These are phyloP conservation scores for Trichonephila inaurata DNA, from an alignment of 1,140 invertebrate species.

Conservation along the genomic window DNA sequence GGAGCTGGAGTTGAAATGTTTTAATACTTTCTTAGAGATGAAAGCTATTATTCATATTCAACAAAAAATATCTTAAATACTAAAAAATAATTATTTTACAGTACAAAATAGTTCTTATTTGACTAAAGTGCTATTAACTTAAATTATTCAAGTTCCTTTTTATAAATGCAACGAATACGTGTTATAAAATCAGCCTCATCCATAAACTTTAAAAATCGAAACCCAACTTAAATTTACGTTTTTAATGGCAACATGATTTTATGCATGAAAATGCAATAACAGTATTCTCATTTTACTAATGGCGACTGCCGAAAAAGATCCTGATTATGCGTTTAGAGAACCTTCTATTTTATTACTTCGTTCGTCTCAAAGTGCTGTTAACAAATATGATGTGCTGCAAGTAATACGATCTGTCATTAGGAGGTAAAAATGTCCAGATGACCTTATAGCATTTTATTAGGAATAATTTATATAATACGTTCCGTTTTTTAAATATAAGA, in stretches of 20 bases:
- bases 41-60: too few relatives aligned
- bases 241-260: background rate
- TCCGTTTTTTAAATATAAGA: too few relatives aligned
- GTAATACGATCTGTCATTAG: constrained; percentile 67
- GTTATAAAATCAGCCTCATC: background rate
- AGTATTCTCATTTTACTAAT: constrained; percentile 45
- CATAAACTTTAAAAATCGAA: background rate
- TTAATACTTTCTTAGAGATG: too few relatives aligned
- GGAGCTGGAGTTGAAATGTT: background rate
- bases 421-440: constrained; percentile 20
- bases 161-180: background rate
- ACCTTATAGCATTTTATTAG: too few relatives aligned
- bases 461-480: too few relatives aligned
- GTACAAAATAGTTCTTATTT: too few relatives aligned
- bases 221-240: background rate
- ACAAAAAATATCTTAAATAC: too few relatives aligned
- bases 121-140: background rate
- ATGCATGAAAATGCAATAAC: constrained; percentile 4
- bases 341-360: constrained; percentile 73
- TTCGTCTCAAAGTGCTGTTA: constrained; percentile 58
- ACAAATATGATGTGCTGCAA: constrained; percentile 73
- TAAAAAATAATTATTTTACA: too few relatives aligned
- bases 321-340: constrained; percentile 70
- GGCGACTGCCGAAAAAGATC: constrained; percentile 66
- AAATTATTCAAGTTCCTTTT: background rate